Conservation (phyloP, 1,140 invertebrate genomes). For the Diachasma alloeum region DNA sequence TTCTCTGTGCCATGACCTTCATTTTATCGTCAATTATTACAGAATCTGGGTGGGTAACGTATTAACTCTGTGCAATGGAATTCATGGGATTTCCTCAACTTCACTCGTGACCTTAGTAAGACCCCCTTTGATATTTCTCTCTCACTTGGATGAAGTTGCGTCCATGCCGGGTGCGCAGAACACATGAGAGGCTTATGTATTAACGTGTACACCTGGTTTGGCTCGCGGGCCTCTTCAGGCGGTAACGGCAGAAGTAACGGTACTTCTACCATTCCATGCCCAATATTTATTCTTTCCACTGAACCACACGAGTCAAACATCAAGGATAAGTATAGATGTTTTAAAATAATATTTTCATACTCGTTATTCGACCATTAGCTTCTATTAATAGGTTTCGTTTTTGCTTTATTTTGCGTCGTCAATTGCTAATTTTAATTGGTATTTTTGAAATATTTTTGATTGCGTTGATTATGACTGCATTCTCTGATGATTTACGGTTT, state of each 20-base stretch:
- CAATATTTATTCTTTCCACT: constrained; percentile 62
- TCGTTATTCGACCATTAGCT: background rate
- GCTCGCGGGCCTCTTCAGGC: constrained; percentile 52
- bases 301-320: background rate
- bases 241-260: constrained; percentile 65
- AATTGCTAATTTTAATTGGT: background rate
- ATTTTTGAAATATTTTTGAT: background rate
- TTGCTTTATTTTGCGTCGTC: too few species aligned
- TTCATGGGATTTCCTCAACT: background rate
- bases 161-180: background rate
- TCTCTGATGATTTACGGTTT: background rate
- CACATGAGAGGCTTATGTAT: constrained; percentile 3
- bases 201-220: constrained; percentile 10
- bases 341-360: background rate
- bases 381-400: background rate
- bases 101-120: background rate
- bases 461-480: background rate
- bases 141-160: background rate
- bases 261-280: constrained; percentile 51
- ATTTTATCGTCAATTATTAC: constrained; percentile 10
- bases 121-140: background rate
- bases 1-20: constrained; percentile 6
- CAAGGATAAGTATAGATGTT: background rate
- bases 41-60: background rate
- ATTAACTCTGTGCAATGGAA: background rate